phyloP scores from a whole-genome alignment of 2,797 vertebrate species.

The Sphaeramia orbicularis region DNA sequence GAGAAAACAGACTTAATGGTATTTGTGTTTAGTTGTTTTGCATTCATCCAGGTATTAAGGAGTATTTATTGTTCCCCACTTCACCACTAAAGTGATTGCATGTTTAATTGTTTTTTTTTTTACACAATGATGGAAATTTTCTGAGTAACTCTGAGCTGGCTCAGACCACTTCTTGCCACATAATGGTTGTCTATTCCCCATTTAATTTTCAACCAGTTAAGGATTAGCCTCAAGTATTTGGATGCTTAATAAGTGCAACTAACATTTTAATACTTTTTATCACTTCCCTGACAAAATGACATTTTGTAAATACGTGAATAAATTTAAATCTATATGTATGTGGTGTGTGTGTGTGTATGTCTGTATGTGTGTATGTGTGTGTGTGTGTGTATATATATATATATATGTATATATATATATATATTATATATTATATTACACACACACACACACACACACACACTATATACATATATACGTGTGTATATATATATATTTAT shows the following conservation, averaged over 20 bases:
- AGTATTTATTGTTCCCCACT: constrained; percentile 62
- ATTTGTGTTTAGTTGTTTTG: constrained; percentile 55
- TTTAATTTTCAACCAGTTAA: constrained; percentile 73
- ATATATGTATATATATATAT: no score
- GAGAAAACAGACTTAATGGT: constrained; percentile 4
- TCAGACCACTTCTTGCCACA: constrained; percentile 60
- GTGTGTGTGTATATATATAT: no score
- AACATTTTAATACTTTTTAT: constrained; percentile 24
- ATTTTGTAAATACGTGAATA: no score
- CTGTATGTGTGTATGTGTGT: no score
- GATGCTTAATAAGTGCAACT: constrained; percentile 31
- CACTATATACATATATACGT: no score
- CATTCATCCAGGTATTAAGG: constrained; percentile 71
- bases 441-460: no score
- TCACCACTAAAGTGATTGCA: constrained; percentile 73
- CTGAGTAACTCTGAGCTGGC: constrained; percentile 53
- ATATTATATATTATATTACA: no score
- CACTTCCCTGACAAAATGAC: no score
- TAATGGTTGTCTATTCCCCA: constrained; percentile 72
- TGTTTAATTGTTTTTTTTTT: constrained; percentile 72
- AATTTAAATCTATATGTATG: no score
- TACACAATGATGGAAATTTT: constrained; percentile 67
- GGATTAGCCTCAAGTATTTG: constrained; percentile 52
- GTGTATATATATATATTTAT: no score
- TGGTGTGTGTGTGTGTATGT: no score